Conservation (phyloP, 1,140 invertebrate species). For the Arctopsyche grandis region DNA sequence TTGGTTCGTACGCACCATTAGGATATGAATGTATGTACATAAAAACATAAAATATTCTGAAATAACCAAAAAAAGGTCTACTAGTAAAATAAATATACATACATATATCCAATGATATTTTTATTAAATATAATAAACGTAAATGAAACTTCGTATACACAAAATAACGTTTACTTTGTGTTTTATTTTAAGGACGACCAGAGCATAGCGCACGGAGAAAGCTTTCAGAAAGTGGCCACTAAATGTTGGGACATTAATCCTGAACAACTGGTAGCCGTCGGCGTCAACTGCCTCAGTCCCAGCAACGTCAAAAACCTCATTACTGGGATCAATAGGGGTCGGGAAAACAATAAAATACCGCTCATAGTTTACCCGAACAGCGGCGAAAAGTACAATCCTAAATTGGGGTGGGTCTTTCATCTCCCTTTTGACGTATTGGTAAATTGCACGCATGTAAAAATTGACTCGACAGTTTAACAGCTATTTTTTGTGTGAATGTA, state of each 20-base stretch:
- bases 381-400: constrained; percentile 75
- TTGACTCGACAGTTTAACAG: neutral
- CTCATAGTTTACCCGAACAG: constrained; percentile 84
- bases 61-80: no score
- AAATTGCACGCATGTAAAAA: neutral
- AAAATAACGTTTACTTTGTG: no score
- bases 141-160: no score
- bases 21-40: no score
- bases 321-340: constrained; percentile 66
- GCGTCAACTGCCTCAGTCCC: constrained; percentile 83
- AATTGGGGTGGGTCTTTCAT: constrained; percentile 65
- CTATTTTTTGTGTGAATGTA: no score
- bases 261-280: constrained; percentile 80
- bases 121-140: no score
- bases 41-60: no score
- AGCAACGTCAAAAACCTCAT: constrained; percentile 69
- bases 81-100: no score
- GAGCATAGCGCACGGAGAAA: constrained; percentile 79
- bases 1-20: no score
- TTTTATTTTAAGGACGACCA: constrained; percentile 66
- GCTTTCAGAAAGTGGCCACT: constrained; percentile 71
- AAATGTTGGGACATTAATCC: constrained; percentile 72
- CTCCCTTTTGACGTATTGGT: neutral
- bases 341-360: constrained; percentile 66
- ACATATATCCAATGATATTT: no score